phyloP scores from a whole-genome alignment of 2,888 invertebrate genomes.

The Philopedon plagiatum region DNA sequence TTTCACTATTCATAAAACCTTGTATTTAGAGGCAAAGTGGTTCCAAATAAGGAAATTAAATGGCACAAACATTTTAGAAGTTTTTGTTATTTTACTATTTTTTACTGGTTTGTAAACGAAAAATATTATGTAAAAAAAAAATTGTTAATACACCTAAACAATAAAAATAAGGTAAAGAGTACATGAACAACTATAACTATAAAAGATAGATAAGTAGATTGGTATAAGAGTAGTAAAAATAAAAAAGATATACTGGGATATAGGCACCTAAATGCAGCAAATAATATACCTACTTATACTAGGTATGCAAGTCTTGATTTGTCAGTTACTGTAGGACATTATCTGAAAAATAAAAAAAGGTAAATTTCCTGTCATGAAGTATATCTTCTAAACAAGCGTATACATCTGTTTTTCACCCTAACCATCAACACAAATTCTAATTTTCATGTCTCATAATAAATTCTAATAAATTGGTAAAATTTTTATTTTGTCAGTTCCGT shows the following conservation, averaged over 20 bases:
- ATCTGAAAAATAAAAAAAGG: background rate
- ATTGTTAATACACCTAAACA: background rate
- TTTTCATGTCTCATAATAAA: no score
- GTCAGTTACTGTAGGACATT: background rate
- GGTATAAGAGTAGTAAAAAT: constrained; percentile 4
- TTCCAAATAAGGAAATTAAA: background rate
- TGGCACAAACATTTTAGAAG: background rate
- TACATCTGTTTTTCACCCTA: background rate
- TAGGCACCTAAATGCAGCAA: background rate
- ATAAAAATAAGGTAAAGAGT: background rate
- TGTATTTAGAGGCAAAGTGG: background rate
- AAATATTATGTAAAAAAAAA: constrained; percentile 7
- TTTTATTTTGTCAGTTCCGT: no score
- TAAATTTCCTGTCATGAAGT: background rate
- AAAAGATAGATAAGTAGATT: constrained; percentile 4
- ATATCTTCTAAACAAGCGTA: background rate
- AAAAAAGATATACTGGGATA: constrained; percentile 1
- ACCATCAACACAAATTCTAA: no score
- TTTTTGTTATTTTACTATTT: background rate
- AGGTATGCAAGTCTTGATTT: background rate
- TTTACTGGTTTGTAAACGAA: background rate
- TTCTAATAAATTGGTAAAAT: no score
- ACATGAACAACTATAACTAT: background rate
- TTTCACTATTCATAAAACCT: background rate
- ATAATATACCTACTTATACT: no score